Evolutionary conservation across 2,113 vertebrate genomes (phyloP).

Genomic region (Calyptommatus sinebrachiatus): DNA sequence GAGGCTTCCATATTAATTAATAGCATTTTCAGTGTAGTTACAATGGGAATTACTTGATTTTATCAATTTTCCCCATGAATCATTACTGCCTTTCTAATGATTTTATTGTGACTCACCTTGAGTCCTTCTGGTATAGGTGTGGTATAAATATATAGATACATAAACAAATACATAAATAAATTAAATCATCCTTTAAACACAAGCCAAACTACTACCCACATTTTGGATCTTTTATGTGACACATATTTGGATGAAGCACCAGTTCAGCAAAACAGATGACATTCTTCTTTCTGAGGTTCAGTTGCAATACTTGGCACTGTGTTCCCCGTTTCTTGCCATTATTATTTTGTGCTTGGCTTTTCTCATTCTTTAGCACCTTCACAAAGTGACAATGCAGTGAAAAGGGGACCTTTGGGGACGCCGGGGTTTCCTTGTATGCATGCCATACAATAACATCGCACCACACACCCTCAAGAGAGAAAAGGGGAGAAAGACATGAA

Average conservation of each 20-base stretch:
- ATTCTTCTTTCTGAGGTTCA: neutral
- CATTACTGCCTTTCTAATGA: neutral
- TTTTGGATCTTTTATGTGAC: neutral
- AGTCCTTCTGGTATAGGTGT: no score
- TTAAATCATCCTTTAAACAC: no score
- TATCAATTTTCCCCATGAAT: neutral
- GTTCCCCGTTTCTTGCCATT: neutral
- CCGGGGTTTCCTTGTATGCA: neutral
- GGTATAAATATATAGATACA: no score
- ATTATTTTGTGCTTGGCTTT: neutral
- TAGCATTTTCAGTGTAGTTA: no score
- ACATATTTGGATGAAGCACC: neutral
- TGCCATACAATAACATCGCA: neutral
- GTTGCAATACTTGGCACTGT: neutral
- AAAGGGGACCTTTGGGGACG: neutral
- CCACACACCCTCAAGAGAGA: conserved; percentile 4
- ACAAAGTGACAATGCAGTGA: accelerated
- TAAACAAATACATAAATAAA: no score
- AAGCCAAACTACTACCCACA: neutral
- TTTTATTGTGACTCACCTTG: no score
- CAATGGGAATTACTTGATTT: no score
- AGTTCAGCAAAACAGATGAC: neutral
- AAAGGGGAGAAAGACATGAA: conserved; percentile 32
- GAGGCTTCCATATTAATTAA: no score
- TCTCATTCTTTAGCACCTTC: neutral